These are phyloP conservation scores for Drosophila pachea DNA, from an alignment of 1,140 invertebrate genomes.

Conservation along the genomic window DNA sequence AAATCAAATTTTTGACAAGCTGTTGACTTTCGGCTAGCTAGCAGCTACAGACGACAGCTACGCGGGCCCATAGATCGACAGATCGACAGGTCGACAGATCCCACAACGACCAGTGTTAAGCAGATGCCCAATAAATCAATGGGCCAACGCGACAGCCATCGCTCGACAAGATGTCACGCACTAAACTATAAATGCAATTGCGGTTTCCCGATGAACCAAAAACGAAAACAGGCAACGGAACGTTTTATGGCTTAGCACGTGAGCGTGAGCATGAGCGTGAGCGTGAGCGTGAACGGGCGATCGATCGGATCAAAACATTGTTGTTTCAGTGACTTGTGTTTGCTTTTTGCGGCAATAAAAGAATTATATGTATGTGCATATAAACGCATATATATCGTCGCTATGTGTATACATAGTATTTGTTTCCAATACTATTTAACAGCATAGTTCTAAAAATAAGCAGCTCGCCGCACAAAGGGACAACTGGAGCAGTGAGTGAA, in stretches of 20 bases:
- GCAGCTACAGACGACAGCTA: not conserved
- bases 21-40: constrained; percentile 44
- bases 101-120: not conserved
- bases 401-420: constrained; percentile 37
- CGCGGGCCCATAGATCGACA: not conserved
- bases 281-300: not conserved
- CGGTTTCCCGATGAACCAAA: constrained; percentile 20
- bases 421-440: constrained; percentile 74
- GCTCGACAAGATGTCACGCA: constrained; percentile 62
- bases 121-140: constrained; percentile 53
- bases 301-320: constrained; percentile 53
- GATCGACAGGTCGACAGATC: not conserved
- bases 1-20: constrained; percentile 74
- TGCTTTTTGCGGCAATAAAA: constrained; percentile 61
- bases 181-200: constrained; percentile 66
- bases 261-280: constrained; percentile 21
- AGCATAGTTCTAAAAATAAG: constrained; percentile 74
- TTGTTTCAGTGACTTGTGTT: constrained; percentile 58
- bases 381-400: not conserved
- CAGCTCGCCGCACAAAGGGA: constrained; percentile 1
- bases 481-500: not conserved
- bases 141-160: constrained; percentile 33
- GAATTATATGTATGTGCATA: constrained; percentile 20
- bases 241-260: constrained; percentile 64
- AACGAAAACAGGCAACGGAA: constrained; percentile 57